Evolutionary conservation across 2,113 vertebrate genomes (phyloP).

Genomic region (Myrmophylax atrothorax): DNA sequence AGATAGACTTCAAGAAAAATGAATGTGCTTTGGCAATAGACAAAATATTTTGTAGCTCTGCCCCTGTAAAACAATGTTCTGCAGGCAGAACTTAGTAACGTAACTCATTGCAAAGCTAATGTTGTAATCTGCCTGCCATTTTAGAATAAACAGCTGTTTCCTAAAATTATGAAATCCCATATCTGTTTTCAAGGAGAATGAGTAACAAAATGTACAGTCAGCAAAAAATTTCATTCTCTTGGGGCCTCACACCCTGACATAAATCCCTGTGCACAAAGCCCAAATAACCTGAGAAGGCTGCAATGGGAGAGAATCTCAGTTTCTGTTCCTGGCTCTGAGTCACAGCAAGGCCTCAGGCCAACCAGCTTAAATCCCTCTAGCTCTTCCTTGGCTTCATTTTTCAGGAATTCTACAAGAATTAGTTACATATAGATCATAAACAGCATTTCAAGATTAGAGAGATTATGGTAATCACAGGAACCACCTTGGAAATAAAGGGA

Average conservation of each 20-base stretch:
- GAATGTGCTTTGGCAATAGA: background rate
- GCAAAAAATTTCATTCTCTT: background rate
- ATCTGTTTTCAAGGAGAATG: conserved; percentile 52
- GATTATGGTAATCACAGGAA: background rate
- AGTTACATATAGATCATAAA: background rate
- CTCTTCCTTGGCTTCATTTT: background rate
- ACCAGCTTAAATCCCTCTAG: background rate
- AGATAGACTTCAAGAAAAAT: conserved; percentile 41
- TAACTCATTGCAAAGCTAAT: conserved; percentile 60
- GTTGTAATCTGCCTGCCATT: conserved; percentile 50
- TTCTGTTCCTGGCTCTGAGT: background rate
- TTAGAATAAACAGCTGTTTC: conserved; percentile 72
- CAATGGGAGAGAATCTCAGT: background rate
- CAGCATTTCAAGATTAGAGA: background rate
- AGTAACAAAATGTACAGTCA: conserved; percentile 20
- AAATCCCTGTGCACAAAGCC: background rate
- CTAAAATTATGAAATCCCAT: conserved; percentile 64
- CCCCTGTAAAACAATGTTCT: background rate
- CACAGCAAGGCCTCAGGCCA: background rate
- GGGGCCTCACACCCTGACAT: background rate
- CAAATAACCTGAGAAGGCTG: background rate
- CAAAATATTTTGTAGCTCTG: conserved; percentile 31
- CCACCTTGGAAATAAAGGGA: background rate
- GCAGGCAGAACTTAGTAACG: conserved; percentile 28
- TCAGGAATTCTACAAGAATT: background rate